These are phyloP conservation scores for Drosophila pseudotalamancana DNA, from an alignment of 2,888 invertebrate genomes.

Conservation along the genomic window DNA sequence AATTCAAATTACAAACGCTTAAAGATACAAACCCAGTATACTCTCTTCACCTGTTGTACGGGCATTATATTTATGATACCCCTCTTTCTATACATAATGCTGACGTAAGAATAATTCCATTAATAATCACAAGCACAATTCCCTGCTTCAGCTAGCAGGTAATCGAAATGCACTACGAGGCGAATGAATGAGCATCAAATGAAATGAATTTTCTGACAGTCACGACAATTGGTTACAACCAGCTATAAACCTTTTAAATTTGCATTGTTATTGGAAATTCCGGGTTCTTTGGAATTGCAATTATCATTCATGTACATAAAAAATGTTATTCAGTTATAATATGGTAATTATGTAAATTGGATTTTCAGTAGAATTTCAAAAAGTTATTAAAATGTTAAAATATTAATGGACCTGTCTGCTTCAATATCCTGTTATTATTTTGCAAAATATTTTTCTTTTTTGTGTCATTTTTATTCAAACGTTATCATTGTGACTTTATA, in stretches of 20 bases:
- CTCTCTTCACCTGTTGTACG: not conserved
- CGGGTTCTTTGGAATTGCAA: slow-evolving; percentile 47
- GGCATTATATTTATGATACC: not conserved
- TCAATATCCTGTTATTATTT: not conserved
- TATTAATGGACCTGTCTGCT: slow-evolving; percentile 13
- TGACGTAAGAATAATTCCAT: slow-evolving; percentile 36
- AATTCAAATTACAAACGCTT: too few relatives aligned
- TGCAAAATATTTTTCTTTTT: not conserved
- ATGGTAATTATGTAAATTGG: slow-evolving; percentile 24
- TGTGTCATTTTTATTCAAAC: not conserved
- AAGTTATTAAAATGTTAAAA: not conserved
- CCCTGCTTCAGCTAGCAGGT: slow-evolving; percentile 8
- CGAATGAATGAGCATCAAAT: slow-evolving; percentile 10
- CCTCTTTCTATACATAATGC: not conserved
- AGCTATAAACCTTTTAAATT: not conserved
- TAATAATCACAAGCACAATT: not conserved
- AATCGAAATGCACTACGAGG: slow-evolving; percentile 37
- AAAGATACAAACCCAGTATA: too few relatives aligned
- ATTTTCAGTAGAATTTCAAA: slow-evolving; percentile 9
- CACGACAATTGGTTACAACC: slow-evolving; percentile 45
- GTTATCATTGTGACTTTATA: slow-evolving; percentile 20
- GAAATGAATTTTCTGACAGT: slow-evolving; percentile 31
- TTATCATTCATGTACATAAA: slow-evolving; percentile 36
- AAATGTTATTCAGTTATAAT: not conserved
- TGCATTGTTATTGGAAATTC: slow-evolving; percentile 19